A percentile compares a stretch with the other conserved stretches of the same genome.
phyloP scores from a whole-genome alignment of 2,888 invertebrate genomes.

The Proisotoma minuta region DNA sequence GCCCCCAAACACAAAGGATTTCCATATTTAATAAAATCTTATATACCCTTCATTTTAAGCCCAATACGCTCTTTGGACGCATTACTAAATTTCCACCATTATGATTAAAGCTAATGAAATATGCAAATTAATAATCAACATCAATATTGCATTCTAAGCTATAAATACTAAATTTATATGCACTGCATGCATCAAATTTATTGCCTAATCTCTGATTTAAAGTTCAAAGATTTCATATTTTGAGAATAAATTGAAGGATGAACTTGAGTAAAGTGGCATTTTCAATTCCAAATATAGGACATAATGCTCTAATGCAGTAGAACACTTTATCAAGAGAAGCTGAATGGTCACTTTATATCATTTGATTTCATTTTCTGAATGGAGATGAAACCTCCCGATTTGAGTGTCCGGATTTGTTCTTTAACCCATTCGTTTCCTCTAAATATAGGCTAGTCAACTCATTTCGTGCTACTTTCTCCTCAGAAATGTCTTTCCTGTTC shows the following conservation, averaged over 20 bases:
- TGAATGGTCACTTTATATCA: background rate
- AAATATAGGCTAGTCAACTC: no score
- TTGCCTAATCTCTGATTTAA: no score
- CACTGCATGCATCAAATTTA: no score
- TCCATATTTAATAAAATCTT: no score
- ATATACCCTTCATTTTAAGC: no score
- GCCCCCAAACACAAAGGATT: no score
- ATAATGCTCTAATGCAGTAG: background rate
- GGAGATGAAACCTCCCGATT: background rate
- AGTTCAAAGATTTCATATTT: no score
- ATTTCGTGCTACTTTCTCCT: background rate
- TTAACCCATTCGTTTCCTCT: background rate
- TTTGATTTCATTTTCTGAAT: constrained; percentile 3
- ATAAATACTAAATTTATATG: no score
- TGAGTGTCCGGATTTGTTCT: background rate
- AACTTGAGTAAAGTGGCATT: background rate
- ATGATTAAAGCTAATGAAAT: no score
- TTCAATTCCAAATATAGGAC: background rate
- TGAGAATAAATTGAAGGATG: background rate
- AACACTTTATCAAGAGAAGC: background rate
- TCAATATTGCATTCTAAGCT: no score
- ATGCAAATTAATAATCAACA: background rate
- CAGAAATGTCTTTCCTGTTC: background rate
- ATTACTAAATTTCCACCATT: no score
- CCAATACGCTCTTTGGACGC: no score